These are phyloP conservation scores for Crenuchus spilurus DNA, from an alignment of 2,797 vertebrate genomes.

Conservation along the genomic window DNA sequence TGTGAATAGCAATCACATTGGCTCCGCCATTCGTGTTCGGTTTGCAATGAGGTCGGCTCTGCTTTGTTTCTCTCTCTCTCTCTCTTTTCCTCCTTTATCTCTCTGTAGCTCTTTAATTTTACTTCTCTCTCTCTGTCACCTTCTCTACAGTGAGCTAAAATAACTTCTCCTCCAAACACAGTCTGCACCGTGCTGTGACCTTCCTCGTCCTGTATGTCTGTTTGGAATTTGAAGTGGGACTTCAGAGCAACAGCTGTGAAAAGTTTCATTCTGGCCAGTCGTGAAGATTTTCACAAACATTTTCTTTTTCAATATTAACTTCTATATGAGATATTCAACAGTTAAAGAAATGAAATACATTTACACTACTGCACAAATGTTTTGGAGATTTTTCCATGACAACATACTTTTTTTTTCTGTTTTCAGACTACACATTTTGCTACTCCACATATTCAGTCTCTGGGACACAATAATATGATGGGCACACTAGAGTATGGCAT, in stretches of 20 bases:
- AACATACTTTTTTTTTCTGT: too few species aligned
- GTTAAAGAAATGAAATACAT: too few species aligned
- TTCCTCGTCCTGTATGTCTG: background rate
- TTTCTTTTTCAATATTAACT: too few species aligned
- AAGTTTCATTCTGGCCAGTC: background rate
- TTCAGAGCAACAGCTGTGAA: background rate
- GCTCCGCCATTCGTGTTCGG: constrained; percentile 44
- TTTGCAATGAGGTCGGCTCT: constrained; percentile 49
- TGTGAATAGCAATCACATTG: constrained; percentile 67
- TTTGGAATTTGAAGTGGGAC: background rate
- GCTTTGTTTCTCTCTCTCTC: background rate
- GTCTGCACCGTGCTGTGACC: background rate
- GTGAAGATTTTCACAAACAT: background rate
- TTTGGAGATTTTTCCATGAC: too few species aligned
- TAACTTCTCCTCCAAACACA: background rate
- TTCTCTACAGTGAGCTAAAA: background rate
- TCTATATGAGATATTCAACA: too few species aligned
- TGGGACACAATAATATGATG: too few species aligned
- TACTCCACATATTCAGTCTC: too few species aligned
- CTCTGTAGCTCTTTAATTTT: background rate
- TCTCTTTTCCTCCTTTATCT: background rate
- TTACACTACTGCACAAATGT: too few species aligned
- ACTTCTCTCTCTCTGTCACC: background rate
- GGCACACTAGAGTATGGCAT: too few species aligned
- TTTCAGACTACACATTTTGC: too few species aligned